A percentile compares a stretch with the other conserved stretches of the same genome.
Conservation (phyloP, 2,888 invertebrate species). For the Deilephila elpenor region DNA sequence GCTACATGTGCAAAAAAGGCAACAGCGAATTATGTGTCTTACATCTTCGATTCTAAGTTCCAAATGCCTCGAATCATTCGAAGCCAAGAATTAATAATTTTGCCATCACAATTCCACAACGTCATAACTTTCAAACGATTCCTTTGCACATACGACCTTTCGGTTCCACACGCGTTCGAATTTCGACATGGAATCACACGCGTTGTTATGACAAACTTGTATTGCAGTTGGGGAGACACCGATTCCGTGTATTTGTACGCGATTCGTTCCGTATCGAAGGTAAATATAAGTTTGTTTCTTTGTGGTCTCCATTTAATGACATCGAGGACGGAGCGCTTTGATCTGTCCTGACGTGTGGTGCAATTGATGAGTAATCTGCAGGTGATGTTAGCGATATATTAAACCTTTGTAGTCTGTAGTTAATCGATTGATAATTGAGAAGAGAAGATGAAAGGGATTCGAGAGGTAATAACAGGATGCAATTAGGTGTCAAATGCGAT, state of each 20-base stretch:
- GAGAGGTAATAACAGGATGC: too few relatives aligned
- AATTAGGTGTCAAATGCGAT: too few relatives aligned
- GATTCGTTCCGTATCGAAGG: not conserved
- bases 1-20: not conserved
- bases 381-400: not conserved
- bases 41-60: not conserved
- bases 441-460: too few relatives aligned
- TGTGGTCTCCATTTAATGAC: conserved; percentile 46
- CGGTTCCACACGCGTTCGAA: not conserved
- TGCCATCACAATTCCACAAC: not conserved
- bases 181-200: conserved; percentile 29
- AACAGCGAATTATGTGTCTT: not conserved
- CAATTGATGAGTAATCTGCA: conserved; percentile 32
- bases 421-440: not conserved
- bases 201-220: conserved; percentile 23
- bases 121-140: not conserved
- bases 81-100: conserved; percentile 17
- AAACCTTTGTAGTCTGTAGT: not conserved
- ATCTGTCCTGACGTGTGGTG: conserved; percentile 42
- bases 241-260: not conserved
- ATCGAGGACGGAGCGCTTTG: conserved; percentile 44
- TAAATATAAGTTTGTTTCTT: conserved; percentile 36
- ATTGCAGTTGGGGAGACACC: conserved; percentile 17
- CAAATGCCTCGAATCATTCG: not conserved
- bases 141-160: conserved; percentile 27